Evolutionary conservation across 2,888 invertebrate genomes (phyloP).

Genomic region (Metallyticus violacea): DNA sequence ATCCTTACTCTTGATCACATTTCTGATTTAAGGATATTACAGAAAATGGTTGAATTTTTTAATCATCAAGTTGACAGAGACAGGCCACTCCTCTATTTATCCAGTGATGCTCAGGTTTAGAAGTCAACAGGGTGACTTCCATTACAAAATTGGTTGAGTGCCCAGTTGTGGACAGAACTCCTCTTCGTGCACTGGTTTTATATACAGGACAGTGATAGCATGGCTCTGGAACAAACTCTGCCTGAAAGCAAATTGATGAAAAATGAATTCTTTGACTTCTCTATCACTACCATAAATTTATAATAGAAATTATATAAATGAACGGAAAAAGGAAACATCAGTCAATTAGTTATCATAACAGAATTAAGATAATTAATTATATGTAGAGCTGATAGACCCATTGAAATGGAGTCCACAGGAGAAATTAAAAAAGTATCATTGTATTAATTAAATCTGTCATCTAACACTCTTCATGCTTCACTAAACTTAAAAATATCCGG

Average conservation of each 20-base stretch:
- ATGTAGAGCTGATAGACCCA: too few species aligned
- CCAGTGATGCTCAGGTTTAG: conserved; percentile 68
- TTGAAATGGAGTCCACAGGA: too few species aligned
- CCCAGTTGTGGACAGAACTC: conserved; percentile 75
- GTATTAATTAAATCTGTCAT: too few species aligned
- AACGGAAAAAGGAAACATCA: background rate
- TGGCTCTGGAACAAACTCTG: conserved; percentile 53
- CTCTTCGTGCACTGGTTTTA: conserved; percentile 76
- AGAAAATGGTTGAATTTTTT: background rate
- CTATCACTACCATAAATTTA: background rate
- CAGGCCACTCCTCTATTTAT: conserved; percentile 76
- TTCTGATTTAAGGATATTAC: background rate
- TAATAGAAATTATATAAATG: conserved; percentile 20
- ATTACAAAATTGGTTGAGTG: conserved; percentile 84
- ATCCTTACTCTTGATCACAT: too few species aligned
- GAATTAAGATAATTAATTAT: too few species aligned
- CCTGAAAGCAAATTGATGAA: conserved; percentile 33
- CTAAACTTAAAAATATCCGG: too few species aligned
- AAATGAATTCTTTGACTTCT: background rate
- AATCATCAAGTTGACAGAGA: conserved; percentile 72
- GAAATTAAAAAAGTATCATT: too few species aligned
- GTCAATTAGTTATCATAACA: too few species aligned
- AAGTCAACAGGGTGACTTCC: conserved; percentile 62
- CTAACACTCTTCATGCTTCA: too few species aligned
- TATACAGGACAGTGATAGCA: conserved; percentile 76